Evolutionary conservation across 2,797 vertebrate species (phyloP).

Genomic region (Microctenopoma stevenorrisi): DNA sequence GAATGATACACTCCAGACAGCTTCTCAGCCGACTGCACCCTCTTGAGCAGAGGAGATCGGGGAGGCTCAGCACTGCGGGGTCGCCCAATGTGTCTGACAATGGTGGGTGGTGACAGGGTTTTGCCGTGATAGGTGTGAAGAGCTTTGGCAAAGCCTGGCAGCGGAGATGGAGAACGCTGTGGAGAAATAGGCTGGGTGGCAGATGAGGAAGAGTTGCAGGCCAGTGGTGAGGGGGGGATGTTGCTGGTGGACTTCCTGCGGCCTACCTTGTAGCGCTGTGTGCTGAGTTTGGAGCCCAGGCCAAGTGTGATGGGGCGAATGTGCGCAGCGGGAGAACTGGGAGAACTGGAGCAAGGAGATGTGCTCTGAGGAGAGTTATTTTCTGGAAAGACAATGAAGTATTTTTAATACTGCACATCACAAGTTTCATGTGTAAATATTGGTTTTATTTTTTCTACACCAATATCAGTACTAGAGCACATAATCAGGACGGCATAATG

Average conservation of each 20-base stretch:
- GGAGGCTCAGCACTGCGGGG: slow-evolving; percentile 86
- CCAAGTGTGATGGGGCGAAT: slow-evolving; percentile 95
- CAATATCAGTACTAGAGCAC: neutral
- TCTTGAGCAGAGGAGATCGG: slow-evolving; percentile 90
- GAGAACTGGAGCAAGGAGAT: slow-evolving; percentile 93
- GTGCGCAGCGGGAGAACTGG: slow-evolving; percentile 91
- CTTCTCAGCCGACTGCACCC: slow-evolving; percentile 94
- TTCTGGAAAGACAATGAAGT: slow-evolving; percentile 76
- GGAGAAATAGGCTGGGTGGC: slow-evolving; percentile 90
- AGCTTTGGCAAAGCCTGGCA: slow-evolving; percentile 86
- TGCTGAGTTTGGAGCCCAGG: slow-evolving; percentile 90
- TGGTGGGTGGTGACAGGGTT: slow-evolving; percentile 90
- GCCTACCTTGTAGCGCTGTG: slow-evolving; percentile 88
- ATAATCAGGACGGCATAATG: neutral
- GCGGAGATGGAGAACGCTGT: slow-evolving; percentile 89
- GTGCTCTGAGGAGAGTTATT: slow-evolving; percentile 89
- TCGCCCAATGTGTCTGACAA: slow-evolving; percentile 86
- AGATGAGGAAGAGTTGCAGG: slow-evolving; percentile 91
- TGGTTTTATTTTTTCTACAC: neutral
- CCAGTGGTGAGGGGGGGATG: slow-evolving; percentile 91
- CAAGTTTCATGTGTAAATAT: neutral
- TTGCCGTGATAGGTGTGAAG: slow-evolving; percentile 88
- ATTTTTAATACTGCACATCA: neutral
- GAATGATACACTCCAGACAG: slow-evolving; percentile 85
- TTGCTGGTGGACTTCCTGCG: slow-evolving; percentile 98